Conservation (phyloP, 92 coral and sea anemone species). For the Heliopora coerulea region DNA sequence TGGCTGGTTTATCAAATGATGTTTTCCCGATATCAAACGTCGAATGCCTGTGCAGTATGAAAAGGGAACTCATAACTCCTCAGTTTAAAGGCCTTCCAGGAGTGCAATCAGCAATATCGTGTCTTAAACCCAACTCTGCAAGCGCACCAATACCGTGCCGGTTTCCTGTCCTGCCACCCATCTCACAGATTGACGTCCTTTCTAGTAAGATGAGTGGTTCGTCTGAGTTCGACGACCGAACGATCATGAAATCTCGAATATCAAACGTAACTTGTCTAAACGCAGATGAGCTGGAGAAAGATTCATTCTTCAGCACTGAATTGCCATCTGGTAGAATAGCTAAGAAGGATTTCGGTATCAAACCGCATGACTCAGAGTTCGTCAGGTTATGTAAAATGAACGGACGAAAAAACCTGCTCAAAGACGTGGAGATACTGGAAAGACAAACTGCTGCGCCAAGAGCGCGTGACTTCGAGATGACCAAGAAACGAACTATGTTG, state of each 20-base stretch:
- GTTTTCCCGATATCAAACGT: conserved; percentile 20
- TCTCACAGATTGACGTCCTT: conserved; percentile 27
- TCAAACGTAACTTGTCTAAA: conserved; percentile 27
- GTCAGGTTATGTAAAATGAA: conserved; percentile 33
- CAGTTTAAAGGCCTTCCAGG: conserved; percentile 8
- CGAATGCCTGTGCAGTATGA: conserved; percentile 9
- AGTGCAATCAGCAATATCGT: conserved; percentile 9
- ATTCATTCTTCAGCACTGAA: not conserved
- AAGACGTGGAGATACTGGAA: conserved; percentile 14
- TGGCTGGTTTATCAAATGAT: not conserved
- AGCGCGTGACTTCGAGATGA: not conserved
- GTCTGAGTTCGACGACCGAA: not conserved
- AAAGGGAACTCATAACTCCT: conserved; percentile 8
- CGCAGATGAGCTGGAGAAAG: not conserved
- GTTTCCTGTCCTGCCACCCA: conserved; percentile 20
- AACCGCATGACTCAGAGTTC: conserved; percentile 9
- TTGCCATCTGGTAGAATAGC: conserved; percentile 28
- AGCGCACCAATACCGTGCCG: conserved; percentile 7
- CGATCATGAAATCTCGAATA: not conserved
- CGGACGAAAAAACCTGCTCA: conserved; percentile 13
- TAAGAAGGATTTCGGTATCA: conserved; percentile 21
- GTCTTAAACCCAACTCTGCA: conserved; percentile 13
- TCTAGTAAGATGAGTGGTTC: not conserved
- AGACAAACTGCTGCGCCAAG: not conserved
- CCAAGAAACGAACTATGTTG: conserved; percentile 15